These are phyloP conservation scores for Brachionichthys hirsutus DNA, from an alignment of 2,113 vertebrate species.

Conservation along the genomic window DNA sequence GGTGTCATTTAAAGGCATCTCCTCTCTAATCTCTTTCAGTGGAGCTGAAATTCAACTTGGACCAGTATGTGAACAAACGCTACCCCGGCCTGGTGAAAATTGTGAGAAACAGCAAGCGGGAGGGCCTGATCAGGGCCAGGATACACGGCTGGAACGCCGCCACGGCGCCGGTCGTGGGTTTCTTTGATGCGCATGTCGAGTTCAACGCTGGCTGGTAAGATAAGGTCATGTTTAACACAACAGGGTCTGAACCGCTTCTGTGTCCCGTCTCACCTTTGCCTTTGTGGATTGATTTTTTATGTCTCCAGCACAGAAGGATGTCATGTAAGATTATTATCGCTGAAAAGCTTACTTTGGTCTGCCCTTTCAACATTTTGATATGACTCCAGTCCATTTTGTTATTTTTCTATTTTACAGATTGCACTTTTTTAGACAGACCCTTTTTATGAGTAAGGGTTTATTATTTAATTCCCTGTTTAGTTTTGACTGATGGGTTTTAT, in stretches of 20 bases:
- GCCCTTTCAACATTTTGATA: constrained; percentile 35
- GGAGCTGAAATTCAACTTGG: constrained; percentile 94
- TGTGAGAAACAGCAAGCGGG: constrained; percentile 89
- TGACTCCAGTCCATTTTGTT: neutral
- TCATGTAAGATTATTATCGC: constrained; percentile 37
- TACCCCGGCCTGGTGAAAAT: constrained; percentile 97
- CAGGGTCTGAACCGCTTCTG: constrained; percentile 7
- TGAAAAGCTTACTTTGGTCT: constrained; percentile 27
- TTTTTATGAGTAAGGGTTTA: constrained; percentile 52
- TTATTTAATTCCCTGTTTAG: constrained; percentile 34
- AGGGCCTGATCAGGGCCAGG: constrained; percentile 94
- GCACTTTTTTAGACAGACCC: constrained; percentile 44
- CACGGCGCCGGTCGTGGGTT: constrained; percentile 88
- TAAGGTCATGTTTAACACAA: constrained; percentile 41
- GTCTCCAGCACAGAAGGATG: constrained; percentile 25
- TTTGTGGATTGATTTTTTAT: constrained; percentile 29
- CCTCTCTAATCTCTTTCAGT: constrained; percentile 72
- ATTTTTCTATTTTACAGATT: too few species aligned
- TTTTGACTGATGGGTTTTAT: constrained; percentile 35
- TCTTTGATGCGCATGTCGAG: constrained; percentile 98
- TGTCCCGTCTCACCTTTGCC: constrained; percentile 34
- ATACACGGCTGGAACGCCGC: constrained; percentile 96
- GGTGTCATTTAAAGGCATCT: neutral
- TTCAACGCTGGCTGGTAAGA: constrained; percentile 96
- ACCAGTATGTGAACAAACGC: constrained; percentile 91